These are phyloP conservation scores for Sinocyclocheilus anophthalmus DNA, from an alignment of 2,113 vertebrate species.

Conservation along the genomic window DNA sequence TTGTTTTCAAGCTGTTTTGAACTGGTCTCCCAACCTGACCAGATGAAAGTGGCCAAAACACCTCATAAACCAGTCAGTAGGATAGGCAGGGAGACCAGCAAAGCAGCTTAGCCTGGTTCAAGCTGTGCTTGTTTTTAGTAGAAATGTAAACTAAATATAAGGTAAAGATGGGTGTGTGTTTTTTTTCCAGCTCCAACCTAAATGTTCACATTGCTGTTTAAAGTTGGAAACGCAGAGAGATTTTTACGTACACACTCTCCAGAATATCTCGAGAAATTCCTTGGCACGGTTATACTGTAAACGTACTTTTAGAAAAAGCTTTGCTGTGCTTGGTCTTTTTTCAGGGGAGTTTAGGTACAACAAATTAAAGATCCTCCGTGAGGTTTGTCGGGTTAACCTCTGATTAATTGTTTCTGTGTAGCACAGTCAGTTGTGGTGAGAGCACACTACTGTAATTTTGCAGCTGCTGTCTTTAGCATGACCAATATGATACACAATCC, in stretches of 20 bases:
- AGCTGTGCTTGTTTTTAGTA: neutral
- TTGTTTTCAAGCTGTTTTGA: neutral
- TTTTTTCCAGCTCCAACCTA: constrained; percentile 15
- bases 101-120: neutral
- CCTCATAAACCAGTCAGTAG: neutral
- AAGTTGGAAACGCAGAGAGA: constrained; percentile 3
- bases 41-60: constrained; percentile 2
- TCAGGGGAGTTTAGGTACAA: constrained; percentile 59
- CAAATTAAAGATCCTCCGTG: constrained; percentile 71
- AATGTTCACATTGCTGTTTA: constrained; percentile 27
- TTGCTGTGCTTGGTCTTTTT: constrained; percentile 54
- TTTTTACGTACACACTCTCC: constrained; percentile 22
- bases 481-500: constrained; percentile 66
- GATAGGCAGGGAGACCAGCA: neutral
- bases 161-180: neutral
- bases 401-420: constrained; percentile 77
- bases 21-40: neutral
- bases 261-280: constrained; percentile 44
- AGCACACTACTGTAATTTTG: constrained; percentile 75
- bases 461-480: constrained; percentile 75
- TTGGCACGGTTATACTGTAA: constrained; percentile 47
- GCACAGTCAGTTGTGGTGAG: constrained; percentile 69
- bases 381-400: constrained; percentile 75
- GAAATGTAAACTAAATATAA: neutral
- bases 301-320: constrained; percentile 46